Base-by-base conservation (phyloP, 2,797 vertebrate species). In the Tachyglossus aculeatus region DNA sequence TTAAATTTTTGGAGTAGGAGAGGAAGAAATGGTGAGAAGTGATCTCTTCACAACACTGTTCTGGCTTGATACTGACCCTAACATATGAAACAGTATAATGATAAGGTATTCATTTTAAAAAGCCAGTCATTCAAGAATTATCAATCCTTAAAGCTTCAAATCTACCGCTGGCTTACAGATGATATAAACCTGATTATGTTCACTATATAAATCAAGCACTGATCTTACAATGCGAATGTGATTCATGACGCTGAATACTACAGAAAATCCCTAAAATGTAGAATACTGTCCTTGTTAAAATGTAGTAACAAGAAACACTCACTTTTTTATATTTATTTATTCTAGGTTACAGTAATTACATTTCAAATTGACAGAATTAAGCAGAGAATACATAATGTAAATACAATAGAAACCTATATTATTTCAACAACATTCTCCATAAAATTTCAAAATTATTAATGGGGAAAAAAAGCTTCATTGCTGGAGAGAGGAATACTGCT, bases 301-400 rank as follows among this genome's bases (percentile, higher is more conserved):
- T 27, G 84, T 38, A 86, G 68, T 65, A 81, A 88, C 77, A 80
- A 86, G 64, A 86, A 90, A 87, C 68, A 19, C 48, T 2, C 78
- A 29, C 38, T 81, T 75, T 82, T 63, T 76, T 60, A 58, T 57
- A 83, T 89, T 90, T 83, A 88, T 92, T 92, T 88, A 78, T 87
- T 88, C 74, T 87, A 88, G 71, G 39, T 88, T 85, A 86, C 83
- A 88, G 66, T 82, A 89, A 71, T 87, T 93, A 91, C 86, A 94
- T 71, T 88, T 85, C 66, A 78, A 83, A 88, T 78, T 81, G 40
- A 91, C 81, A 88, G 81, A 27, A 58, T 87, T 78, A 80, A 48
- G 67, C 66, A 88, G 87, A 88, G 67, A 53, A 81, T 81, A 90
- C 74, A 89, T 72, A 80, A 54, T 62, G 45, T 78, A 87, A 88